A percentile compares a stretch with the other conserved stretches of the same genome.
Evolutionary conservation across 2,888 invertebrate species (phyloP).

Genomic region (Diaphora mendica): DNA sequence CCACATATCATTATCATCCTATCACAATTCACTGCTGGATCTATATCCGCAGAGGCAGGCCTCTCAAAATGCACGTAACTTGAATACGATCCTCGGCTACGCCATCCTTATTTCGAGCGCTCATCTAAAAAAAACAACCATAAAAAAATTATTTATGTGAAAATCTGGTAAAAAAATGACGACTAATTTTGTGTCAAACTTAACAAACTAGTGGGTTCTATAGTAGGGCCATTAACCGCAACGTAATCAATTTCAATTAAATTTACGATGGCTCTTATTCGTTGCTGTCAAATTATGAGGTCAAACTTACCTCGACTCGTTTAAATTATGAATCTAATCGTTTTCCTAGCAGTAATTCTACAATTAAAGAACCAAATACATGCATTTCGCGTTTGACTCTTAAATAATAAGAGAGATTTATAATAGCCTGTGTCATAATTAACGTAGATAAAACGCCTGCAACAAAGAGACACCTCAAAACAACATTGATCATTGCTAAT

Average conservation of each 20-base stretch:
- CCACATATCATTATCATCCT: no score
- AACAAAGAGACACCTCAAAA: constrained; percentile 72
- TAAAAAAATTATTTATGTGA: no score
- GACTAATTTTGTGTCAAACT: not conserved
- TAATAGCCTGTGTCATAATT: constrained; percentile 61
- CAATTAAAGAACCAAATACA: constrained; percentile 43
- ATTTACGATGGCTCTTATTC: constrained; percentile 45
- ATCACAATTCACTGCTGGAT: no score
- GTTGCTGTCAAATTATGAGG: constrained; percentile 38
- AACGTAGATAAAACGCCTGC: constrained; percentile 65
- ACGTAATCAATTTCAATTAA: constrained; percentile 38
- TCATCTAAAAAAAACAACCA: no score
- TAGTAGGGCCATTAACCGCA: constrained; percentile 14
- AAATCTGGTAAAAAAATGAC: not conserved
- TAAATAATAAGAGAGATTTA: constrained; percentile 52
- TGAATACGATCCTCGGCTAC: no score
- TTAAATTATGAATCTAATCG: constrained; percentile 37
- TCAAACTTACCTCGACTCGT: constrained; percentile 42
- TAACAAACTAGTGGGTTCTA: not conserved
- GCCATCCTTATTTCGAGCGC: no score
- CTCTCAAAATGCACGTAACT: no score
- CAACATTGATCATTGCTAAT: constrained; percentile 77
- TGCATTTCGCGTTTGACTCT: constrained; percentile 51
- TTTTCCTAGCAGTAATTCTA: constrained; percentile 46
- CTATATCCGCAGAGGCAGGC: no score